These are phyloP conservation scores for Crenichthys baileyi DNA, from an alignment of 2,797 vertebrate genomes.

Conservation along the genomic window DNA sequence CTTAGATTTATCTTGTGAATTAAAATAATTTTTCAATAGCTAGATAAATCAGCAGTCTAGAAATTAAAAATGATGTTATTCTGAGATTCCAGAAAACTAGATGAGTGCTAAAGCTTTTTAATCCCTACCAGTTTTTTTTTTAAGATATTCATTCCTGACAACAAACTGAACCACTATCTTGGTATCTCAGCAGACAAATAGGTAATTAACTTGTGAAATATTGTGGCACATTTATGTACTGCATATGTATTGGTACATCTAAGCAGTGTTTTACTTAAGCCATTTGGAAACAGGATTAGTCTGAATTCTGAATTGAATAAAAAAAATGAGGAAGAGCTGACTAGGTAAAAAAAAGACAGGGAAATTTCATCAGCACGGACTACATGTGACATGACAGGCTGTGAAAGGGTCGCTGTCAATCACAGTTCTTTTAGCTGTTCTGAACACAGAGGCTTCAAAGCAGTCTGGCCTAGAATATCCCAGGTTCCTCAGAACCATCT, in stretches of 20 bases:
- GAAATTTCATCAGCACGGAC: constrained; percentile 27
- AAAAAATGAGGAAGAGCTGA: constrained; percentile 7
- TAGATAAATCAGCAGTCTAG: neutral
- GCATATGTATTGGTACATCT: too few relatives aligned
- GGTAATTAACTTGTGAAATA: neutral
- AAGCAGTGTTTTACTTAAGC: neutral
- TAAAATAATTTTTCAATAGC: neutral
- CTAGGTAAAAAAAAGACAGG: constrained; percentile 3
- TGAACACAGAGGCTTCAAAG: constrained; percentile 2
- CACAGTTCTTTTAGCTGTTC: constrained; percentile 38
- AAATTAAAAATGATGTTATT: neutral
- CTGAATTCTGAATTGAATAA: neutral
- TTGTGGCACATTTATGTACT: too few relatives aligned
- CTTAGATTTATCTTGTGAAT: neutral
- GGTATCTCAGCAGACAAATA: neutral
- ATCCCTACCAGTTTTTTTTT: neutral
- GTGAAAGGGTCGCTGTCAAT: constrained; percentile 65
- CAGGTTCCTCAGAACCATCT: constrained; percentile 11
- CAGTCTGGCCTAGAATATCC: neutral
- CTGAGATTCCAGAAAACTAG: neutral
- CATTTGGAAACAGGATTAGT: neutral
- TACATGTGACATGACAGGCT: constrained; percentile 53
- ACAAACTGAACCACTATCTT: neutral
- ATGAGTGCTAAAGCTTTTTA: neutral
- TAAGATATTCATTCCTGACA: neutral